Evolutionary conservation across 2,113 vertebrate species (phyloP), one percentile per base, ranked within the genome.

Genomic region (Gambusia affinis): DNA sequence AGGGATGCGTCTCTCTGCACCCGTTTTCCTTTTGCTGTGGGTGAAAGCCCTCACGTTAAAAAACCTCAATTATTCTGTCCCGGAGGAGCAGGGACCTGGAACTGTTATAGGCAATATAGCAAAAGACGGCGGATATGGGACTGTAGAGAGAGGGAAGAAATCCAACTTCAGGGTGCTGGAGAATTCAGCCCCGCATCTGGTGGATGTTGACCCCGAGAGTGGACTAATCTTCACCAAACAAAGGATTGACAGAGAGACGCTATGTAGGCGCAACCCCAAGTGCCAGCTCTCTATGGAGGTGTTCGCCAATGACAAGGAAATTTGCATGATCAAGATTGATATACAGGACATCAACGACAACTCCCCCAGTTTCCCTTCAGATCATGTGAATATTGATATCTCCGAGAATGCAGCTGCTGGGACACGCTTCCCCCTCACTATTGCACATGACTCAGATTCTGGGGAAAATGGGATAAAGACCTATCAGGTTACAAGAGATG

Each of bases 261-360:
- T 99, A 79, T 99, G 98, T 92, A 94, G 96, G 86, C 96, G 97
- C 92, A 98, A 93, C 75, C 82, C 96, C 88, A 98, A 97, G 93
- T 99, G 98, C 88, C 97, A 98, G 94, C 95, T 99, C 60, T 98
- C 98, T 5, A 96, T 99, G 89, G 98, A 99, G 93, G 98, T 99
- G 79, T 99, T 99, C 63, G 97, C 97, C 88, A 97, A 99, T 4
- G 97, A 99, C 93, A 97, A 97, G 88, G 98, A 99, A 87, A 98
- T 99, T 87, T 99, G 96, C 89, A 99, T 99, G 97, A 97, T 99
- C 90, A 99, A 99, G 88, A 97, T 99, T 87, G 98, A 99, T 86
- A 95, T 99, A 80, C 96, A 96, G 93, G 98, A 99, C 90, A 96
- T 99, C 81, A 99, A 99, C 12, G 98, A 99, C 94, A 99, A 99